These are phyloP conservation scores for Caenorhabditis japonica DNA, from an alignment of 2,888 invertebrate species.

Conservation along the genomic window DNA sequence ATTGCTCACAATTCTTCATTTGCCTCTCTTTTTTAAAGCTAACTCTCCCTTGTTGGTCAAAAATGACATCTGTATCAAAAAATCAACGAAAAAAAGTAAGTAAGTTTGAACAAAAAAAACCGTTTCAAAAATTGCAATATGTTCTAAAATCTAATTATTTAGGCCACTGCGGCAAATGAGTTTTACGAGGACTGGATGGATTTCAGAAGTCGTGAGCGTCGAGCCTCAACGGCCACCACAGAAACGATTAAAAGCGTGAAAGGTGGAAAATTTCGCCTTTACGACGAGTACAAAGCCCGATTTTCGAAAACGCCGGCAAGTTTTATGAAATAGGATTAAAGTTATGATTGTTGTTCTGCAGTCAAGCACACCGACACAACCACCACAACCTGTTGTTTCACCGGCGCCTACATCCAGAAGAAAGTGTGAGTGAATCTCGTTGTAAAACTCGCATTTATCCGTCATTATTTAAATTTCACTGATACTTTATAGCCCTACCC, in stretches of 20 bases:
- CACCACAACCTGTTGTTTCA: slow-evolving; percentile 46
- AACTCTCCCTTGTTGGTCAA: no score
- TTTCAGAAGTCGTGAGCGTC: slow-evolving; percentile 43
- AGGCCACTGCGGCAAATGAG: slow-evolving; percentile 23
- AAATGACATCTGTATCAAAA: slow-evolving; percentile 25
- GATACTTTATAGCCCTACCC: slow-evolving; percentile 30
- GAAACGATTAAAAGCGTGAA: slow-evolving; percentile 52
- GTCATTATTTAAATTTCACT: neutral
- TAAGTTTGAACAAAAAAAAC: neutral
- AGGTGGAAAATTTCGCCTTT: slow-evolving; percentile 51
- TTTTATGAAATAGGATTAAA: slow-evolving; percentile 40
- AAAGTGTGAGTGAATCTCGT: slow-evolving; percentile 19
- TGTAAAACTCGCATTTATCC: neutral
- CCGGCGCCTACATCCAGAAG: slow-evolving; percentile 25
- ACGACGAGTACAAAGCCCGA: slow-evolving; percentile 48
- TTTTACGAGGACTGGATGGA: slow-evolving; percentile 58
- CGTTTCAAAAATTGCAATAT: no score
- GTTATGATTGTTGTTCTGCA: slow-evolving; percentile 49
- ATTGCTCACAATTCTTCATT: no score
- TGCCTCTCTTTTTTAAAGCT: no score
- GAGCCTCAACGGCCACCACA: slow-evolving; percentile 49
- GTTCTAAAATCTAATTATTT: neutral
- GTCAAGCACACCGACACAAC: slow-evolving; percentile 47
- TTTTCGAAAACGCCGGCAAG: slow-evolving; percentile 53
- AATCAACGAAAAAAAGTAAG: slow-evolving; percentile 9